phyloP scores from a whole-genome alignment of 2,113 vertebrate species.

The Daboia siamensis region DNA sequence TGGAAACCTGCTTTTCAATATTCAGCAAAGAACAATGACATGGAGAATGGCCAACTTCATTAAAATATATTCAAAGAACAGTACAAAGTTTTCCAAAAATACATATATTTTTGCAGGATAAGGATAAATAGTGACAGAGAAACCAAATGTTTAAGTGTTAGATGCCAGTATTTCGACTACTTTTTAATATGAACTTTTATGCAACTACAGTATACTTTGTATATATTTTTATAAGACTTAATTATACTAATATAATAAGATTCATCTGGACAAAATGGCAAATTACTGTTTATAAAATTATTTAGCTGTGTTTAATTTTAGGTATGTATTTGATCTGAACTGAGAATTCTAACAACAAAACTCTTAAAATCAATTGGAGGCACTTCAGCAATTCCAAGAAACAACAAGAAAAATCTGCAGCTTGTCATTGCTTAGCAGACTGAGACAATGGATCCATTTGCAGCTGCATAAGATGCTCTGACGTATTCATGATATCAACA shows the following conservation, averaged over 20 bases:
- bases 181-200: neutral
- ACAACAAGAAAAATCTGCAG: neutral
- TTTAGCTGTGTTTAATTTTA: neutral
- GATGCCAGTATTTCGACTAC: neutral
- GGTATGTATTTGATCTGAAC: neutral
- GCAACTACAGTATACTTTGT: neutral
- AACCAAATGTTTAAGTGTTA: neutral
- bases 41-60: neutral
- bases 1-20: neutral
- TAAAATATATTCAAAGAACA: neutral
- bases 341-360: constrained; percentile 1
- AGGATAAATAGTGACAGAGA: neutral
- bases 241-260: neutral
- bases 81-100: neutral
- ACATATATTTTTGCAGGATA: neutral
- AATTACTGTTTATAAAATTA: constrained; percentile 30
- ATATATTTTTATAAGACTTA: neutral
- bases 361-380: neutral
- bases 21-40: neutral
- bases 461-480: neutral
- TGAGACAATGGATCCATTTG: neutral
- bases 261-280: constrained; percentile 2
- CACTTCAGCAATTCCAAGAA: neutral
- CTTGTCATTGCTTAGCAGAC: neutral
- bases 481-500: neutral